Evolutionary conservation across 37 sponge, comb jelly and placozoan species (phyloP), one percentile per base, ranked within the genome.

Genomic region (Eunapius fragilis): DNA sequence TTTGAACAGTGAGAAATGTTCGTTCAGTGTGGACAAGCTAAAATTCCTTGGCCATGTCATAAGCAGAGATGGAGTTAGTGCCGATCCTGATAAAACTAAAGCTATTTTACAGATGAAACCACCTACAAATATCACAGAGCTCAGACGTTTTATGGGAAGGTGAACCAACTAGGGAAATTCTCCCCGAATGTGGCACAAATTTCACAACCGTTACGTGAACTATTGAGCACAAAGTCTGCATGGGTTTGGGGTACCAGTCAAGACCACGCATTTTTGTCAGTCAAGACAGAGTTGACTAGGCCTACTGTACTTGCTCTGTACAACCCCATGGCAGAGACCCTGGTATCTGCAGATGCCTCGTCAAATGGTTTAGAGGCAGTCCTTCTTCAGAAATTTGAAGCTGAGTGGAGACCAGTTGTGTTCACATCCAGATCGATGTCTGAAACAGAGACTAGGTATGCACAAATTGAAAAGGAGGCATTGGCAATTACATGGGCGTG

Each of bases 401-500:
- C 41, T 41, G 6, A 41, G 41, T 41, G 76, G 30, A 37, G 68
- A 41, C 84, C n/a, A 33, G 84, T 84, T 0, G 75, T 67, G n/a
- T 84, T 38, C 26, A 50, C 38, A 7, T 84, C 84, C 19, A 26
- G 84, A 27, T 37, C 75, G 3, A 23, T 87, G 74, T 73, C 82
- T 2, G 74, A 41, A 22, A 33, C 89, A 4, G 89, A 88, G 49
- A 26, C 49, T 11, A 48, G 82, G 31, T 87, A 87, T 35, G 81
- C 81, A 25, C 87, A 87, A 35, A 87, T 87, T 26, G 81, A 87
- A n/a, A n/a, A n/a, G 75, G 87, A 87, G 49, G 72, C 79, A n/a
- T 68, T 87, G 7, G 87, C 87, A 14, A 23, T 84, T 7, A 28
- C 30, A 9, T 89, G 77, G 77, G 85, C 80, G 6, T 81, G 88